Conservation (phyloP, 2,113 vertebrate genomes). For the Hoplias malabaricus region DNA sequence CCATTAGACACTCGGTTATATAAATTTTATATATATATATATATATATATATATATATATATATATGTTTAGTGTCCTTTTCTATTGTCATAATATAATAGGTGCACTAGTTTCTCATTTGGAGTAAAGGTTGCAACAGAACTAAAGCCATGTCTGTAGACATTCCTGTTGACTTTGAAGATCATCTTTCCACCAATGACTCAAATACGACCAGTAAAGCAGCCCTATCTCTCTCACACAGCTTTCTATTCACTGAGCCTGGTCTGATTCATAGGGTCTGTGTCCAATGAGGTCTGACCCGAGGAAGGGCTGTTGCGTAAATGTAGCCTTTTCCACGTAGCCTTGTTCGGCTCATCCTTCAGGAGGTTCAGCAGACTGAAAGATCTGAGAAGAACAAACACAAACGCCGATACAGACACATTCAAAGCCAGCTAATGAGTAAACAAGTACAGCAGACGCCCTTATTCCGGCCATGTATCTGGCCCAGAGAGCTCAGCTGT, state of each 20-base stretch:
- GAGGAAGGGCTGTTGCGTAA: neutral
- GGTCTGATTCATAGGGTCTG: neutral
- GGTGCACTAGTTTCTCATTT: too few relatives aligned
- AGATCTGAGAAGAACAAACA: neutral
- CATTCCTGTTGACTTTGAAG: neutral
- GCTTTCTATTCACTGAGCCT: constrained; percentile 20
- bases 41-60: too few relatives aligned
- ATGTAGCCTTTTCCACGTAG: neutral
- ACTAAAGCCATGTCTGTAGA: neutral
- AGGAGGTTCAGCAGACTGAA: neutral
- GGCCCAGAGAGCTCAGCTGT: neutral
- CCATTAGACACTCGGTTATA: too few relatives aligned
- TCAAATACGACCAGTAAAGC: neutral
- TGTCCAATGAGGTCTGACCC: neutral
- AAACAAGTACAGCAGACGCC: neutral
- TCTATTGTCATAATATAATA: too few relatives aligned
- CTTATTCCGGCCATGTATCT: neutral
- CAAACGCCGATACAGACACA: neutral
- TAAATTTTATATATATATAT: too few relatives aligned
- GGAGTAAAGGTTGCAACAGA: too few relatives aligned
- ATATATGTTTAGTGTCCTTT: too few relatives aligned
- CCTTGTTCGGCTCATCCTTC: neutral
- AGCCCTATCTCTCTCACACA: neutral
- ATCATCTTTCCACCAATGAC: neutral
- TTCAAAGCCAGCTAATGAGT: neutral